Conservation (phyloP, 2,113 vertebrate species). For the Pteronura brasiliensis region DNA sequence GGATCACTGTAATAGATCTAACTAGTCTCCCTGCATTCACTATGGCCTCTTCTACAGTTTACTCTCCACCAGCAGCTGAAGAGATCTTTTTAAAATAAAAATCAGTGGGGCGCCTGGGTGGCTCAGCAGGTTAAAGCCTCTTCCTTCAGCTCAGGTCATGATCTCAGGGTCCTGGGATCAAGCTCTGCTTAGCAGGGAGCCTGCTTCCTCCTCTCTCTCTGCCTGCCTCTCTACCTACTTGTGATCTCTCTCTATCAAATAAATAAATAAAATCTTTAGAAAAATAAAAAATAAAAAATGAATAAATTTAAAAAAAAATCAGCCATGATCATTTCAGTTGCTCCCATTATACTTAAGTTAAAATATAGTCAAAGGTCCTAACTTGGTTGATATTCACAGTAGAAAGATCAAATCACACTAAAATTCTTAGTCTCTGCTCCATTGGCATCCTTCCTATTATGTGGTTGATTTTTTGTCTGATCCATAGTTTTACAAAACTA, state of each 20-base stretch:
- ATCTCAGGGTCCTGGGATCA: too few relatives aligned
- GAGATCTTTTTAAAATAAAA: neutral
- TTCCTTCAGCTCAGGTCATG: too few relatives aligned
- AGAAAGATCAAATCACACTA: neutral
- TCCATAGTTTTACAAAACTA: neutral
- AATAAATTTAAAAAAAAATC: conserved; percentile 19
- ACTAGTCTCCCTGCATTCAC: neutral
- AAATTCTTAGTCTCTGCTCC: neutral
- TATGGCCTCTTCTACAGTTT: neutral
- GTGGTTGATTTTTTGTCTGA: neutral
- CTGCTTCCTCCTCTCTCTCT: too few relatives aligned
- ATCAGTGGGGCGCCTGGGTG: too few relatives aligned
- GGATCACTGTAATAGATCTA: neutral
- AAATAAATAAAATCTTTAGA: too few relatives aligned
- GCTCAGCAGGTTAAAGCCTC: too few relatives aligned
- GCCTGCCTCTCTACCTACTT: too few relatives aligned
- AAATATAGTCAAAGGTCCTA: neutral
- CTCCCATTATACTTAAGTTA: neutral
- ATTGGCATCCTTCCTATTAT: neutral
- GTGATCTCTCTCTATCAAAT: too few relatives aligned
- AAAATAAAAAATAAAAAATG: too few relatives aligned
- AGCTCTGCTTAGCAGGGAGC: too few relatives aligned
- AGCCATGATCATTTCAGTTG: neutral
- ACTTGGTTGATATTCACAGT: neutral
- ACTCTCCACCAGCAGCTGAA: neutral